These are phyloP conservation scores for Schizopygopsis malacanthus DNA, from an alignment of 2,797 vertebrate species.

Conservation along the genomic window DNA sequence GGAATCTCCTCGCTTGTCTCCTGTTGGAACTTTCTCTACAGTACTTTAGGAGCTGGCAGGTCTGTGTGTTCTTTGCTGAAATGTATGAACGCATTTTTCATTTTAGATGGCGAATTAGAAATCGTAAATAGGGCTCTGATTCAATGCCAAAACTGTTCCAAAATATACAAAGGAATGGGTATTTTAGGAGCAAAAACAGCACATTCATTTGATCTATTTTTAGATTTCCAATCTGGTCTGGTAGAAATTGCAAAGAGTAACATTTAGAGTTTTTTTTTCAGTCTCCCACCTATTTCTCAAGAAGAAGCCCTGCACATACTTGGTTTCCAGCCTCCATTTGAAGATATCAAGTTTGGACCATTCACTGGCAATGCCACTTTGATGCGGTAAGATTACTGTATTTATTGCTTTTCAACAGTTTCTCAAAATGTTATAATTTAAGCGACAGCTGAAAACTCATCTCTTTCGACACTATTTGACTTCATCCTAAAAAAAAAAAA, in stretches of 20 bases:
- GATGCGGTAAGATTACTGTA: conserved; percentile 82
- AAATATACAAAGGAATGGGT: background rate
- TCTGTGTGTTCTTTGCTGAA: conserved; percentile 65
- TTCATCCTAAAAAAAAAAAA: no score
- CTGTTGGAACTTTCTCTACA: conserved; percentile 98
- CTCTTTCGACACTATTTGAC: no score
- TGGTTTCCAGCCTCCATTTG: conserved; percentile 97
- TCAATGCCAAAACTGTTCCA: background rate
- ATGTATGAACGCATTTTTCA: background rate
- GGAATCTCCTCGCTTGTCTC: conserved; percentile 97
- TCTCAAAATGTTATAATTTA: background rate
- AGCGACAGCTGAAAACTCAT: no score
- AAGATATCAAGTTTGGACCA: conserved; percentile 97
- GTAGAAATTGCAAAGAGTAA: conserved; percentile 16
- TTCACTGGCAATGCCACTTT: conserved; percentile 98
- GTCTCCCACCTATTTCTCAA: conserved; percentile 94
- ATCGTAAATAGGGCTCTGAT: background rate
- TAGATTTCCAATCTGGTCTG: background rate
- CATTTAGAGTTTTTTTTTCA: conserved; percentile 64
- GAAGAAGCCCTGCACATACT: conserved; percentile 96
- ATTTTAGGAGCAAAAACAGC: background rate
- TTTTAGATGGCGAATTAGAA: background rate
- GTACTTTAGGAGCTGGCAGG: conserved; percentile 95
- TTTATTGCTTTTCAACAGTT: background rate
- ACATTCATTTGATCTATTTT: conserved; percentile 12